These are phyloP conservation scores for Picus viridis DNA, from an alignment of 2,797 vertebrate genomes.

Conservation along the genomic window DNA sequence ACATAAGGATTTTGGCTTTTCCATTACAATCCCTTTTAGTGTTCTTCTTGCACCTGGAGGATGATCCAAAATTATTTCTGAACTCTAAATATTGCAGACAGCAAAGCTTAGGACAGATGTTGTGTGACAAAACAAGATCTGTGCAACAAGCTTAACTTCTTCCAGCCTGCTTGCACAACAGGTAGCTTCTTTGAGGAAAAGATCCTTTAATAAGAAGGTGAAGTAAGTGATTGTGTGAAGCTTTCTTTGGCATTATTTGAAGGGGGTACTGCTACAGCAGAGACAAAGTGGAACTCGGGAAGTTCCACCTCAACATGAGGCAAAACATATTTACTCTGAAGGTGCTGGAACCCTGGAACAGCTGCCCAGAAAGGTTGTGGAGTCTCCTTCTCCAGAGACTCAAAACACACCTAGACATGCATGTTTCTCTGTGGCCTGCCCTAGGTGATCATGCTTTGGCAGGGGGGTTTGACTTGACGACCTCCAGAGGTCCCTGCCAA, in stretches of 20 bases:
- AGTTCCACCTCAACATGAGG: too few relatives aligned
- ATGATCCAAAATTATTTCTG: neutral
- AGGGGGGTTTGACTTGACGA: too few relatives aligned
- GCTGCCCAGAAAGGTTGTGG: too few relatives aligned
- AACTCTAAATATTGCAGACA: neutral
- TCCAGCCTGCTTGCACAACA: constrained; percentile 6
- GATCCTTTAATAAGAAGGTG: neutral
- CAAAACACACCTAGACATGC: too few relatives aligned
- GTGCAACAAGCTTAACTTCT: neutral
- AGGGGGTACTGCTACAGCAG: neutral
- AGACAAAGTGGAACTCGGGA: too few relatives aligned
- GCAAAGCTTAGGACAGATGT: neutral
- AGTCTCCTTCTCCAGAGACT: too few relatives aligned
- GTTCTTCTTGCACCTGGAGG: neutral
- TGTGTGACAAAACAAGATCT: constrained; percentile 19
- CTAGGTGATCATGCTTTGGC: too few relatives aligned
- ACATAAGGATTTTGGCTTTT: neutral
- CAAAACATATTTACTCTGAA: too few relatives aligned
- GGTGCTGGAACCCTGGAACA: too few relatives aligned
- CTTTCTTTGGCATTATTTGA: neutral
- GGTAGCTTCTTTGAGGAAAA: neutral
- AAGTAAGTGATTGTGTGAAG: neutral
- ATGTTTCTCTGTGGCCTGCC: too few relatives aligned
- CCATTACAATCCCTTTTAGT: neutral
- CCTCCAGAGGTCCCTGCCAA: too few relatives aligned